Conservation (phyloP, 2,888 invertebrate genomes). For the Chrysina gloriosa region DNA sequence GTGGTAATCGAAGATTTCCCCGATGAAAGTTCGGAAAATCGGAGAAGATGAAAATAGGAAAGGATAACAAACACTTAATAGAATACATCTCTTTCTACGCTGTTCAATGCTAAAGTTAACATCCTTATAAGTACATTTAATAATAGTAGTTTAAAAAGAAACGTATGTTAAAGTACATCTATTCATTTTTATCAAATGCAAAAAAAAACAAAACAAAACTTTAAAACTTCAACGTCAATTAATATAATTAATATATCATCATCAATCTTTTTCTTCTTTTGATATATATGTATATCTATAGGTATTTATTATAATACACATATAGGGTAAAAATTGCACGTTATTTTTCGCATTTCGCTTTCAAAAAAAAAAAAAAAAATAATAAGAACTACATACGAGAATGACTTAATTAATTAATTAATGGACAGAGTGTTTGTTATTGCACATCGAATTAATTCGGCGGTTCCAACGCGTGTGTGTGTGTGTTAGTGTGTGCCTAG, state of each 20-base stretch:
- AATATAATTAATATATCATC: slow-evolving; percentile 26
- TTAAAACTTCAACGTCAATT: slow-evolving; percentile 26
- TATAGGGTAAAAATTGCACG: slow-evolving; percentile 30
- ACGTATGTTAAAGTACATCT: slow-evolving; percentile 35
- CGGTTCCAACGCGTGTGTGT: too few relatives aligned
- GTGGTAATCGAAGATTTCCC: background rate
- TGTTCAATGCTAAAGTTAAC: slow-evolving; percentile 17
- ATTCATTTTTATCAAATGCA: slow-evolving; percentile 28
- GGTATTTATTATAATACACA: background rate
- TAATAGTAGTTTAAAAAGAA: slow-evolving; percentile 26
- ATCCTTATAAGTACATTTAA: slow-evolving; percentile 38
- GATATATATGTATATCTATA: background rate
- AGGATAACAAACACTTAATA: slow-evolving; percentile 6
- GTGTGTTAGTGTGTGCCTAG: too few relatives aligned
- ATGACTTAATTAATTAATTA: slow-evolving; percentile 19
- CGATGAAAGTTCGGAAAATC: slow-evolving; percentile 5
- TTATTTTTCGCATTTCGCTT: background rate
- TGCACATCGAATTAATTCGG: slow-evolving; percentile 4
- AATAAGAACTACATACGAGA: slow-evolving; percentile 3
- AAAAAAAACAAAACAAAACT: slow-evolving; percentile 29
- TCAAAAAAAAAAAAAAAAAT: slow-evolving; percentile 1
- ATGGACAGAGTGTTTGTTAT: slow-evolving; percentile 29
- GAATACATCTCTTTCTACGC: background rate
- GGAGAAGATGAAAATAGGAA: background rate
- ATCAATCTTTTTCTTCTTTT: slow-evolving; percentile 9